Base-by-base conservation (phyloP, 2,888 invertebrate genomes). In the Melanostoma mellinum region DNA sequence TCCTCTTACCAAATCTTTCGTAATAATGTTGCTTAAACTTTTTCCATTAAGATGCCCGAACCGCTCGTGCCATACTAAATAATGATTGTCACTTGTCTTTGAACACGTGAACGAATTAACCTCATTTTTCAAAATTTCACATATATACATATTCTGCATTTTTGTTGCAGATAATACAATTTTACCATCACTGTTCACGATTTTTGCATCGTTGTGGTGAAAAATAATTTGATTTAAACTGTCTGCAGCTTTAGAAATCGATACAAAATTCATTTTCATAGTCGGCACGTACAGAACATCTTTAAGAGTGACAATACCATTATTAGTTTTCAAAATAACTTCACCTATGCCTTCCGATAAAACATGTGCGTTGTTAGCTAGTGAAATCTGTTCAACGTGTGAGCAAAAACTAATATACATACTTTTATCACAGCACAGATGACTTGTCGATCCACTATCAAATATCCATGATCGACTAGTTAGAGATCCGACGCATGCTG, bases 1-100 rank as follows among this genome's bases (percentile, higher is more conserved):
- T 5, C 53, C 67, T 32, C 67, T 40, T 9, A 67, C 42, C 67
- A 67, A 32, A 9, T 67, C 53, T 42, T 67, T n/a, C 53, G 52
- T 67, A 3, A 20, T n/a, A 52, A 65, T 40, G 30, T 9, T 50
- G 4, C 40, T 30, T 32, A 65, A 40, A 32, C 65, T 65, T 36
- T 65, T 50, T 8, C 10, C 32, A 36, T 63, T 63, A 50, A 36
- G 50, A n/a, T 63, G 48, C 2, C 63, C 50, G 33, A 52, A 67
- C 42, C 42, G 52, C 38, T 30, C 42, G 42, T 67, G 65, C 65
- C 53, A 67, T 10, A n/a, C 33, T 6, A 42, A 67, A 33, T 33
- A 10, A 40, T 42, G 33, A 10, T 67, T 32, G 6, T 67, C 65
- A 42, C 53, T 67, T 3, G n/a, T 53, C 42, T 5, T 32, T 32